A percentile compares a stretch with the other conserved stretches of the same genome.
Conservation (phyloP, 2,797 vertebrate species). For the Pipistrellus pipistrellus region DNA sequence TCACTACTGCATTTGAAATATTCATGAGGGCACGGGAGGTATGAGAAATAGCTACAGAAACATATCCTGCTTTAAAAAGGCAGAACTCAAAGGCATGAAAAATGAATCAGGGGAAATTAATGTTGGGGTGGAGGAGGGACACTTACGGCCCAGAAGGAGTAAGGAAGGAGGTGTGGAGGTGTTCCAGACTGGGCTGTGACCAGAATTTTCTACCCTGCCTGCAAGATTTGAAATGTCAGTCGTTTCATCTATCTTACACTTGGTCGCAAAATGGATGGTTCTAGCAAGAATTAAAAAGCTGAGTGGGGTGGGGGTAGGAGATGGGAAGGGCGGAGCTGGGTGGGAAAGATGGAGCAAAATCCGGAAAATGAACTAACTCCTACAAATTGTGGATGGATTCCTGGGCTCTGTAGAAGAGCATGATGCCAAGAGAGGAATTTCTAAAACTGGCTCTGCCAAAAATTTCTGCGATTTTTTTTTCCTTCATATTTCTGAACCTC, state of each 20-base stretch:
- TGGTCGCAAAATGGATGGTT: slow-evolving; percentile 74
- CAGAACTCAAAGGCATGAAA: slow-evolving; percentile 78
- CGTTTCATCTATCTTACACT: slow-evolving; percentile 71
- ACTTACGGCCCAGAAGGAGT: slow-evolving; percentile 73
- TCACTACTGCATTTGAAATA: slow-evolving; percentile 86
- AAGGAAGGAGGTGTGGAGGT: slow-evolving; percentile 59
- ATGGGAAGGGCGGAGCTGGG: background rate
- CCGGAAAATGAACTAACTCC: background rate
- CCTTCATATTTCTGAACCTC: background rate
- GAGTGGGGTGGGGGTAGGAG: background rate
- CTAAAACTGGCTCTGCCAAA: background rate
- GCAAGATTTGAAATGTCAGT: slow-evolving; percentile 84
- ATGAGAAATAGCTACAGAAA: slow-evolving; percentile 81
- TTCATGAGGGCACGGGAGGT: slow-evolving; percentile 84
- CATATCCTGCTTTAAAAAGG: slow-evolving; percentile 84
- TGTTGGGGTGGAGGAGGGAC: slow-evolving; percentile 53
- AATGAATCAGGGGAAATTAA: slow-evolving; percentile 86
- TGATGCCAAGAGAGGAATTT: background rate
- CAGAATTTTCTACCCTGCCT: slow-evolving; percentile 73
- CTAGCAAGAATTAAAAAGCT: slow-evolving; percentile 80
- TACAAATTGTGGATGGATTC: background rate
- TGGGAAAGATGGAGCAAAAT: background rate
- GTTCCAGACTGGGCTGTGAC: slow-evolving; percentile 75
- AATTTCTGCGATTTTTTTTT: background rate
- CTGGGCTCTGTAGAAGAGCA: background rate